Evolutionary conservation across 2,888 invertebrate species (phyloP).

Genomic region (Ethmia dodecea): DNA sequence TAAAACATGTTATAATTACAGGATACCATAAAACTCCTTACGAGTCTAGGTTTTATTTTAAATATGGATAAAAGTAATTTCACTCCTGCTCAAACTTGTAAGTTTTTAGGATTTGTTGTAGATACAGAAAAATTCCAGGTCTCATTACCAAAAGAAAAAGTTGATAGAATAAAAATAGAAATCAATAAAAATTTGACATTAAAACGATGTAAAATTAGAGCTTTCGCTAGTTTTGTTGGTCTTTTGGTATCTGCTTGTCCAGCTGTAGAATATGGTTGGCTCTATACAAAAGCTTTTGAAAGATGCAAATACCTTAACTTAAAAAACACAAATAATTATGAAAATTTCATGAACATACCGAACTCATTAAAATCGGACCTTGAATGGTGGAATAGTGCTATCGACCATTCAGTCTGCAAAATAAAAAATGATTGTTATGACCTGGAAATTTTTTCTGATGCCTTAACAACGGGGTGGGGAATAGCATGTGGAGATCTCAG

Average conservation of each 20-base stretch:
- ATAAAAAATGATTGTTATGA: slow-evolving; percentile 13
- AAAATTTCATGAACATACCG: slow-evolving; percentile 12
- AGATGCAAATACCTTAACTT: slow-evolving; percentile 3
- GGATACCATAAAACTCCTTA: slow-evolving; percentile 1
- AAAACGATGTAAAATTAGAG: slow-evolving; percentile 15
- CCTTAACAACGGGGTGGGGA: slow-evolving; percentile 23
- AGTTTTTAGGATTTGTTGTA: slow-evolving; percentile 4
- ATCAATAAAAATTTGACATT: background rate
- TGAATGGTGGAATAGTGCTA: slow-evolving; percentile 19
- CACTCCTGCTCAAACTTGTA: background rate
- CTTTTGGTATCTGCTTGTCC: slow-evolving; percentile 1
- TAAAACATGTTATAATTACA: background rate
- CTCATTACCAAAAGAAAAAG: slow-evolving; percentile 3
- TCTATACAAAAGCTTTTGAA: slow-evolving; percentile 1
- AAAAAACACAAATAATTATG: slow-evolving; percentile 10
- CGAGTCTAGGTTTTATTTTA: slow-evolving; percentile 6
- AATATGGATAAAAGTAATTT: slow-evolving; percentile 6
- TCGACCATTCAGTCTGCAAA: slow-evolving; percentile 4
- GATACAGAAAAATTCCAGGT: slow-evolving; percentile 2
- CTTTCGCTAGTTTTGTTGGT: slow-evolving; percentile 16
- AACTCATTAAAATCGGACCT: slow-evolving; percentile 13
- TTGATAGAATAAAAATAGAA: slow-evolving; percentile 1
- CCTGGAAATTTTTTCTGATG: slow-evolving; percentile 24
- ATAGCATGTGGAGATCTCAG: slow-evolving; percentile 13
- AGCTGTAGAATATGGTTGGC: slow-evolving; percentile 1